Percentiles rank a stretch among this genome's conserved stretches.
Conservation (phyloP, 1,140 invertebrate species). For the Condylostylus longicornis region DNA sequence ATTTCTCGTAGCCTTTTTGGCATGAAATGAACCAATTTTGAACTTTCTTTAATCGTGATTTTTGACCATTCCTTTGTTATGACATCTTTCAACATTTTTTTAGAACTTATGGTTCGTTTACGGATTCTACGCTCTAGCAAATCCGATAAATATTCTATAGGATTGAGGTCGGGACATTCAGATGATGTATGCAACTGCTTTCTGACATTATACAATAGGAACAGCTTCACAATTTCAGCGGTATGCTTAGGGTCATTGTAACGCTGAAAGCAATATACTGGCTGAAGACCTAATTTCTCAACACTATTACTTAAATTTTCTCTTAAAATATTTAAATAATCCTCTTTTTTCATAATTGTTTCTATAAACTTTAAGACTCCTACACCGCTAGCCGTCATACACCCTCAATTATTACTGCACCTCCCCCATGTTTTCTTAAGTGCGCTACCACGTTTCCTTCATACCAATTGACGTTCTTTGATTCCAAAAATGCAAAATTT, state of each 20-base stretch:
- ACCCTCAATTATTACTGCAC: constrained; percentile 27
- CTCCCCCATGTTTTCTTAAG: constrained; percentile 30
- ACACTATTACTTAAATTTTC: constrained; percentile 10
- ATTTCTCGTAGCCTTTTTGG: constrained; percentile 11
- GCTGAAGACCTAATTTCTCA: constrained; percentile 8
- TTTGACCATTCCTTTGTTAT: constrained; percentile 12
- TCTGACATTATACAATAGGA: constrained; percentile 9
- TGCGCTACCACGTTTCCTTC: no score
- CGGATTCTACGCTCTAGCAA: constrained; percentile 11
- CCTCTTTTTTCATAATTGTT: constrained; percentile 8
- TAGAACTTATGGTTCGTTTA: not conserved
- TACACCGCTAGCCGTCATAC: constrained; percentile 14
- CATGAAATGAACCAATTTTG: constrained; percentile 13
- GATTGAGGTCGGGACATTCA: constrained; percentile 15
- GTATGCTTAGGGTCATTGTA: constrained; percentile 19
- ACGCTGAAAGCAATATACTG: constrained; percentile 6
- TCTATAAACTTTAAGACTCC: constrained; percentile 16
- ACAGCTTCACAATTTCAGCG: constrained; percentile 11
- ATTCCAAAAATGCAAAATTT: constrained; percentile 14
- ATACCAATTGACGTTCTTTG: constrained; percentile 17
- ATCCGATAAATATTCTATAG: constrained; percentile 11
- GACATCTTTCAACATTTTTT: constrained; percentile 6
- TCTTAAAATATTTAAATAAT: constrained; percentile 13
- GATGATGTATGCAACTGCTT: constrained; percentile 15
- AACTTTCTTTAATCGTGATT: constrained; percentile 7